phyloP scores from a whole-genome alignment of 2,113 vertebrate genomes.

The Thryonomys swinderianus region DNA sequence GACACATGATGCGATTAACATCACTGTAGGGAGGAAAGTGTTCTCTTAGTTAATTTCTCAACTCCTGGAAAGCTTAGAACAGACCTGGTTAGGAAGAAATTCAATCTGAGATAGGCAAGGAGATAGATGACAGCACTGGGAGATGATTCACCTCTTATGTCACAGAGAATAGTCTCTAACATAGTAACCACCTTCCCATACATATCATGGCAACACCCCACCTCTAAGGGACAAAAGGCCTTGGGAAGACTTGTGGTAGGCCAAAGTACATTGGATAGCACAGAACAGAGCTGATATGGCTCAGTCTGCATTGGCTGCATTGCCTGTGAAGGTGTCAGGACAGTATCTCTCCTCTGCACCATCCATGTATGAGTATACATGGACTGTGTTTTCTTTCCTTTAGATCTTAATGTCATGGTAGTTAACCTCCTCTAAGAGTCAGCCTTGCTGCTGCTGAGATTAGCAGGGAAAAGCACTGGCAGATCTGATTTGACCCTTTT shows the following conservation, averaged over 20 bases:
- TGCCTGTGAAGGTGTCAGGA: not conserved
- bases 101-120: not conserved
- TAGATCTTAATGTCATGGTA: not conserved
- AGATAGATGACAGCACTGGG: not conserved
- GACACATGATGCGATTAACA: not conserved
- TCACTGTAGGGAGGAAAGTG: not conserved
- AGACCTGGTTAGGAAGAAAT: conserved; percentile 21
- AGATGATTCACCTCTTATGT: not conserved
- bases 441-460: not conserved
- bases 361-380: not conserved
- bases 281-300: not conserved
- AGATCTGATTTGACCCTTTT: no score
- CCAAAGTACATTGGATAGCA: accelerated
- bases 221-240: not conserved
- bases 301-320: not conserved
- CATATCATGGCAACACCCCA: no score
- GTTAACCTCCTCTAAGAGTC: not conserved
- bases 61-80: conserved; percentile 56
- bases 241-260: not conserved
- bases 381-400: not conserved
- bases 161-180: not conserved
- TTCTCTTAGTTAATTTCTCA: conserved; percentile 30
- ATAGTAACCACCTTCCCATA: not conserved
- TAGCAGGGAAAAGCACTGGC: not conserved
- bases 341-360: not conserved